Percentiles rank a stretch among this genome's conserved stretches.
phyloP scores from a whole-genome alignment of 2,113 vertebrate genomes.

The Poeciliopsis retropinna region DNA sequence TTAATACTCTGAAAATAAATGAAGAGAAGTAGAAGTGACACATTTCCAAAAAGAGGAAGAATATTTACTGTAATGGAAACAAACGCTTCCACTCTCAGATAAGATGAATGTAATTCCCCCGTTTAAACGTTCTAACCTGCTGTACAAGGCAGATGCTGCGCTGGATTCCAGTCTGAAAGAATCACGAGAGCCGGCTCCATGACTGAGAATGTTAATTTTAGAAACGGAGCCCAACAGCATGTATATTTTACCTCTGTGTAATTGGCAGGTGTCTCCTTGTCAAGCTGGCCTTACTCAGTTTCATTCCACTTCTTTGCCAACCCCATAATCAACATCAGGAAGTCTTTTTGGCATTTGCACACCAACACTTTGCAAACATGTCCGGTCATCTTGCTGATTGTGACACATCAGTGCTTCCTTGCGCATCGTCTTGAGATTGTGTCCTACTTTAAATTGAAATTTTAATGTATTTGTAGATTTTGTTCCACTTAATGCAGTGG shows the following conservation, averaged over 20 bases:
- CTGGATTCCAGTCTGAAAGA: constrained; percentile 26
- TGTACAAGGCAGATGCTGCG: not conserved
- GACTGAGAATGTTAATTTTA: constrained; percentile 32
- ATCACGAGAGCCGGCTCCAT: constrained; percentile 16
- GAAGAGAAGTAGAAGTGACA: constrained; percentile 36
- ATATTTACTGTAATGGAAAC: not conserved
- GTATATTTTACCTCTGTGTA: constrained; percentile 37
- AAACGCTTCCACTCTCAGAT: not conserved
- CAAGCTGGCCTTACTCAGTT: constrained; percentile 39
- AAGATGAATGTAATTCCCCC: not conserved
- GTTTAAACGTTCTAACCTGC: not conserved
- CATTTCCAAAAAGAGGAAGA: constrained; percentile 12
- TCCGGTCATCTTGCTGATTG: constrained; percentile 58
- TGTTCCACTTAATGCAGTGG: no score
- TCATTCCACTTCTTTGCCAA: constrained; percentile 60
- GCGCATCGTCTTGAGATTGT: not conserved
- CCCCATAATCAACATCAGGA: constrained; percentile 77
- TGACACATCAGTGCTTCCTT: constrained; percentile 39
- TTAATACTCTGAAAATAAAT: constrained; percentile 13
- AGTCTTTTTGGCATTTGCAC: constrained; percentile 57
- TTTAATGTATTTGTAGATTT: no score
- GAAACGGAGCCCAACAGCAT: no score
- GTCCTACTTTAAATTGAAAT: not conserved
- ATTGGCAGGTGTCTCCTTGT: constrained; percentile 70
- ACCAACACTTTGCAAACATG: constrained; percentile 40